A percentile compares a stretch with the other conserved stretches of the same genome.
Evolutionary conservation across 2,113 vertebrate genomes (phyloP).

Genomic region (Tetraodon nigroviridis): DNA sequence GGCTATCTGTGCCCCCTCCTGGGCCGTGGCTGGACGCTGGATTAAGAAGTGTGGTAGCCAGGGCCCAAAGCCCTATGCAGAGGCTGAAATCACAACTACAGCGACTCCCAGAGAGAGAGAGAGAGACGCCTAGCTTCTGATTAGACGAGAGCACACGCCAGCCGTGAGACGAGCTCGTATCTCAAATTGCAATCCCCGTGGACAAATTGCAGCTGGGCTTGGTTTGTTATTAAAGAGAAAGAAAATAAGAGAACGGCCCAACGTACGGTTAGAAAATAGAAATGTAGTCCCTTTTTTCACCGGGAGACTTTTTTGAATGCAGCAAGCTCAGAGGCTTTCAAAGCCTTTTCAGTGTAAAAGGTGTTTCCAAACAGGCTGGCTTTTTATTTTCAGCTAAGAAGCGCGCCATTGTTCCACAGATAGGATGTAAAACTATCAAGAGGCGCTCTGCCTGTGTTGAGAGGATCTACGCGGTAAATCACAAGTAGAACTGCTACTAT

Average conservation of each 20-base stretch:
- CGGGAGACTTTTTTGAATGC: no score
- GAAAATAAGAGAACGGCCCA: not conserved
- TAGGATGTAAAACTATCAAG: not conserved
- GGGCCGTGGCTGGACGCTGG: slow-evolving; percentile 63
- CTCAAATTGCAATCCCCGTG: slow-evolving; percentile 30
- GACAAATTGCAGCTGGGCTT: slow-evolving; percentile 21
- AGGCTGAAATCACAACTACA: slow-evolving; percentile 47
- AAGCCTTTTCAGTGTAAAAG: no score
- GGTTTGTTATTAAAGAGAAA: not conserved
- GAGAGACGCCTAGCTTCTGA: slow-evolving; percentile 57
- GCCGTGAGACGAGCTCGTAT: slow-evolving; percentile 14
- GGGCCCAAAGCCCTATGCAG: slow-evolving; percentile 59
- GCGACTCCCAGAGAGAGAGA: slow-evolving; percentile 43
- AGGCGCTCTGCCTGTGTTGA: slow-evolving; percentile 5
- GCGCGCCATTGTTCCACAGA: slow-evolving; percentile 10
- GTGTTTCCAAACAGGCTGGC: no score
- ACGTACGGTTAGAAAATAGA: slow-evolving; percentile 28
- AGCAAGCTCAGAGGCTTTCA: no score
- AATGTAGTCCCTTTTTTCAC: no score
- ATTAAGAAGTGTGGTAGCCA: slow-evolving; percentile 54
- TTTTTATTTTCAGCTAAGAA: not conserved
- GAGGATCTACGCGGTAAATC: slow-evolving; percentile 30
- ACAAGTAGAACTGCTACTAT: slow-evolving; percentile 19
- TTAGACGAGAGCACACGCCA: slow-evolving; percentile 39
- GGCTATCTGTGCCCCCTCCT: slow-evolving; percentile 67